phyloP scores from a whole-genome alignment of 1,140 invertebrate genomes.

The Drosophila virilis region DNA sequence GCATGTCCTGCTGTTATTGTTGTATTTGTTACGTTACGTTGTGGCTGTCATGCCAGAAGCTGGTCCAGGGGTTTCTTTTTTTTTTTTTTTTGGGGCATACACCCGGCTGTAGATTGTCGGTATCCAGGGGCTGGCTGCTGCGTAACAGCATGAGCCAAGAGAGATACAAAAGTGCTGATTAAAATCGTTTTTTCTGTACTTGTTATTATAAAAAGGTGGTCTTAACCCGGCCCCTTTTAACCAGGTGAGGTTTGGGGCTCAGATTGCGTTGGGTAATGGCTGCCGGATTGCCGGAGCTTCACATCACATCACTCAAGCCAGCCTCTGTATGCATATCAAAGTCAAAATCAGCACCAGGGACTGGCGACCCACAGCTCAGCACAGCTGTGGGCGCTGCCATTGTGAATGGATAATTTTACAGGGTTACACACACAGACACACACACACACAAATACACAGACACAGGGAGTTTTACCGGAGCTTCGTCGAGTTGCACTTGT shows the following conservation, averaged over 20 bases:
- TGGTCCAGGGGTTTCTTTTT: neutral
- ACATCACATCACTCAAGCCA: conserved; percentile 65
- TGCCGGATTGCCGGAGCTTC: conserved; percentile 15
- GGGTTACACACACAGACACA: conserved; percentile 25
- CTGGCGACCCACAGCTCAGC: conserved; percentile 38
- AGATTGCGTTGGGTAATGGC: conserved; percentile 17
- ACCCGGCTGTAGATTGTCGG: neutral
- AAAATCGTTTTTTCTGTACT: conserved; percentile 65
- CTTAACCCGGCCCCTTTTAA: conserved; percentile 3
- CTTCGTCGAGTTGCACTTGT: conserved; percentile 39
- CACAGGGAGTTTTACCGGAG: conserved; percentile 20
- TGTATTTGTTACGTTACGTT: conserved; percentile 35
- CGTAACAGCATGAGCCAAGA: conserved; percentile 60
- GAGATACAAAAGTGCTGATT: conserved; percentile 82
- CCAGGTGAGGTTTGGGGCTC: conserved; percentile 16
- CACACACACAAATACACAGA: conserved; percentile 10
- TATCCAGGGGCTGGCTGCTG: conserved; percentile 28
- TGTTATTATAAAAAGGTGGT: conserved; percentile 67
- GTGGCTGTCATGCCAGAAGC: conserved; percentile 23
- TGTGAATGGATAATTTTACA: conserved; percentile 68
- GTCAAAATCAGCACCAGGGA: conserved; percentile 73
- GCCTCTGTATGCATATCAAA: conserved; percentile 72
- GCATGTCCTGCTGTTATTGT: conserved; percentile 33
- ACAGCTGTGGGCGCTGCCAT: conserved; percentile 26
- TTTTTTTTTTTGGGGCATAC: neutral